Evolutionary conservation across 2,797 vertebrate genomes (phyloP), one percentile per base, ranked within the genome.

Genomic region (Cynopterus sphinx): DNA sequence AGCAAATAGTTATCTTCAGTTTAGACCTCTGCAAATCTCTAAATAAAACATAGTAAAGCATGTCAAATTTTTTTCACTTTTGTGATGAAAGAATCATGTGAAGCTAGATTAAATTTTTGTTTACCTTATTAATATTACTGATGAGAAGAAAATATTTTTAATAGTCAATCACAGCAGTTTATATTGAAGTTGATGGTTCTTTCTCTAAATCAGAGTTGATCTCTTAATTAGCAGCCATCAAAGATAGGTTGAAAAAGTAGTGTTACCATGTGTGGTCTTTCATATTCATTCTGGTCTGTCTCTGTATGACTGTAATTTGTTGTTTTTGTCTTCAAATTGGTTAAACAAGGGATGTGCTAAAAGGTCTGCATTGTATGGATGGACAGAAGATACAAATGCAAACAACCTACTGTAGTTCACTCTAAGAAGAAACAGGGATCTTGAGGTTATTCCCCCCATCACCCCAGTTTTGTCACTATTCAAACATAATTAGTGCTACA

Each of bases 61-160:
- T 61, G n/a, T 12, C 43, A 68, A 39, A 19, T 6, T 51, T 57
- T 49, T 57, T 28, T 67, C 33, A 92, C 5, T 82, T 83, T 77
- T 71, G 8, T 75, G 13, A 71, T 75, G n/a, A 71, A 94, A 85
- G 39, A 78, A 46, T 70, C 21, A 78, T 19, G 12, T 53, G 0
- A 24, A n/a, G 10, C 4, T 39, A 77, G 28, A 67, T 77, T 43
- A 70, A 87, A 43, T 6, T 79, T 87, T 51, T 85, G n/a, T 87
- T 91, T 94, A 43, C 3, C 26, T 75, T 79, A 61, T 41, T 12
- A 43, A 26, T 39, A 41, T 57, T 33, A 49, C 21, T 89, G 39
- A 74, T 61, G 6, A 95, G 9, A 92, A 90, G 65, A 4, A 84
- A 65, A 87, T 83, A 70, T 59, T 89, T 90, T 93, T 73, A 31